These are phyloP conservation scores for Gopherus flavomarginatus DNA, from an alignment of 2,113 vertebrate genomes.

Conservation along the genomic window DNA sequence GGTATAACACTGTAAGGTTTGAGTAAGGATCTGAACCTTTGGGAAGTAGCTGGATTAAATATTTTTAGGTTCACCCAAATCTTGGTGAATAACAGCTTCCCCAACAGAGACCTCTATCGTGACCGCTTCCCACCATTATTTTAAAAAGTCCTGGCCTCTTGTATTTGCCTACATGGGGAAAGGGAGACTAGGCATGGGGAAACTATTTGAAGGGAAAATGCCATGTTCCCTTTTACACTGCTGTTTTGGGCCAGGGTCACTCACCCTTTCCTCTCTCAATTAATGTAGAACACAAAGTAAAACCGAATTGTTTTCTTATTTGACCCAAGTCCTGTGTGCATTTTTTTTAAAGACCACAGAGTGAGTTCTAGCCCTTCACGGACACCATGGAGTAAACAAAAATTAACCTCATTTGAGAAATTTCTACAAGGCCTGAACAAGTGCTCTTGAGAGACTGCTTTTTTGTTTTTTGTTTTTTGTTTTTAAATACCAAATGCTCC, in stretches of 20 bases:
- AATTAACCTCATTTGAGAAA: not conserved
- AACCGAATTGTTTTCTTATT: not conserved
- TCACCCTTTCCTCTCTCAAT: not conserved
- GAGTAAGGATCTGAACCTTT: not conserved
- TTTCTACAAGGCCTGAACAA: not conserved
- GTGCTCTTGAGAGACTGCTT: not conserved
- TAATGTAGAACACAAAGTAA: not conserved
- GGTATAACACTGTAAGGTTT: not conserved
- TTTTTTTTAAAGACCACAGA: not conserved
- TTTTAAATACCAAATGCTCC: not conserved
- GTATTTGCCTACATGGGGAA: not conserved
- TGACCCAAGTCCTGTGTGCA: no score
- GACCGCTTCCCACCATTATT: not conserved
- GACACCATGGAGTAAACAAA: not conserved
- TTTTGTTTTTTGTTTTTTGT: not conserved
- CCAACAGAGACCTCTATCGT: not conserved
- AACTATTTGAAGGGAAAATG: not conserved
- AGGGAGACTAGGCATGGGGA: not conserved
- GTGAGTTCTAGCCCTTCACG: not conserved
- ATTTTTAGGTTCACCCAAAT: not conserved
- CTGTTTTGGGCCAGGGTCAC: not conserved
- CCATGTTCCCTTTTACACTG: fast-evolving
- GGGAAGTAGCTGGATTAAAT: not conserved
- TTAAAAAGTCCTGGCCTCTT: not conserved
- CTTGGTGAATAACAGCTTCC: not conserved